These are phyloP conservation scores for Hirudinaria manillensis DNA, from an alignment of 2,888 invertebrate genomes.

Conservation along the genomic window DNA sequence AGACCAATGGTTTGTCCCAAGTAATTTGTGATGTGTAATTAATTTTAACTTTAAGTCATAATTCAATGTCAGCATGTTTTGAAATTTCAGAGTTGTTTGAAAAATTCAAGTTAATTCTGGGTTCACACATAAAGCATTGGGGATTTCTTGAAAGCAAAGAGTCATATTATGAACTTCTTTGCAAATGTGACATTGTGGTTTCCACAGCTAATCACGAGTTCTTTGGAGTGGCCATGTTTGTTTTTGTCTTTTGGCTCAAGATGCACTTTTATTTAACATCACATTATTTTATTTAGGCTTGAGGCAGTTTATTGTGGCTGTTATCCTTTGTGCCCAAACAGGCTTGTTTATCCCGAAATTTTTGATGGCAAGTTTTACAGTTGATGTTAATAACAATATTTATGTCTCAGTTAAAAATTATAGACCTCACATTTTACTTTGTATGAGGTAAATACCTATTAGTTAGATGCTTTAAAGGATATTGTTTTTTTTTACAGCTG, in stretches of 20 bases:
- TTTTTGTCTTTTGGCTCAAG: constrained; percentile 12
- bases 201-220: constrained; percentile 72
- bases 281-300: constrained; percentile 57
- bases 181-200: constrained; percentile 63
- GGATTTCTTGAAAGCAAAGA: constrained; percentile 60
- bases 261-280: not conserved
- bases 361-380: constrained; percentile 56
- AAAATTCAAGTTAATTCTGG: constrained; percentile 56
- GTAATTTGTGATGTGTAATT: constrained; percentile 1
- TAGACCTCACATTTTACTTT: not conserved
- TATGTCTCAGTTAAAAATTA: not conserved
- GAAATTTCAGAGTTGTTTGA: constrained; percentile 58
- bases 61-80: not conserved
- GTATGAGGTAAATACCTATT: not conserved
- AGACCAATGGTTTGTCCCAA: constrained; percentile 2
- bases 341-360: constrained; percentile 69
- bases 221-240: constrained; percentile 70
- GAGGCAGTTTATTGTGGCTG: constrained; percentile 69
- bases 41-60: too few species aligned
- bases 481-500: not conserved
- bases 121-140: constrained; percentile 58
- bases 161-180: constrained; percentile 61
- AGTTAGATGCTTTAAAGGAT: not conserved
- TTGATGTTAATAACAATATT: not conserved
- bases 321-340: constrained; percentile 66